Conservation (phyloP, 2,113 vertebrate genomes). For the Corydoras maculifer region DNA sequence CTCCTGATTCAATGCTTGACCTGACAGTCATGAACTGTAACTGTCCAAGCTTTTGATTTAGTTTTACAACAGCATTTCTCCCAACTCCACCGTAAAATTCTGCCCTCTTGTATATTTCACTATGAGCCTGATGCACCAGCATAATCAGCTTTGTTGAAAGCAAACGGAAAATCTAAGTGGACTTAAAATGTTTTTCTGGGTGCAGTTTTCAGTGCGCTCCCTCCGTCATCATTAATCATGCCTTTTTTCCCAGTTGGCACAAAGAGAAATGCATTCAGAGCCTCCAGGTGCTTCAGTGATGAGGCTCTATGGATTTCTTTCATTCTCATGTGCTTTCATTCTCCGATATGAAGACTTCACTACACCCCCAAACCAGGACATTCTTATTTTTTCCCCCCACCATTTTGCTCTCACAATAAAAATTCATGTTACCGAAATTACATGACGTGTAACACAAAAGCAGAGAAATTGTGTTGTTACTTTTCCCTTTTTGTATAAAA, state of each 20-base stretch:
- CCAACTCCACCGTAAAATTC: too few species aligned
- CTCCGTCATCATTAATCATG: slow-evolving; percentile 12
- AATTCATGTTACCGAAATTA: too few species aligned
- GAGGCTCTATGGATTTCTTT: background rate
- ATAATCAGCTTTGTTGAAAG: slow-evolving; percentile 13
- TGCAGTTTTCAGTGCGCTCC: background rate
- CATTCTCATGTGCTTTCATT: background rate
- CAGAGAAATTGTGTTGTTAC: background rate
- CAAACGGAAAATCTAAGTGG: slow-evolving; percentile 12
- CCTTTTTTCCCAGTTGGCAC: background rate
- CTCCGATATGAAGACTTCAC: background rate
- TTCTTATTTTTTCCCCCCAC: too few species aligned
- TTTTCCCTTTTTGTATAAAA: background rate
- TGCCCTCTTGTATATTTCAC: too few species aligned
- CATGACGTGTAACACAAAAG: too few species aligned
- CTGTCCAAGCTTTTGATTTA: slow-evolving; percentile 17
- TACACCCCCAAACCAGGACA: background rate
- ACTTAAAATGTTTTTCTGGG: slow-evolving; percentile 8
- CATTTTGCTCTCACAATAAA: too few species aligned
- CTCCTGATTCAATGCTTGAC: background rate
- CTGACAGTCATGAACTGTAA: background rate
- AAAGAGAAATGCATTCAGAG: slow-evolving; percentile 4
- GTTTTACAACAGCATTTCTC: background rate
- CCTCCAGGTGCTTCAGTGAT: background rate
- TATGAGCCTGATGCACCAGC: too few species aligned